Base-by-base conservation (phyloP, 2,113 vertebrate species). In the Pteronura brasiliensis region DNA sequence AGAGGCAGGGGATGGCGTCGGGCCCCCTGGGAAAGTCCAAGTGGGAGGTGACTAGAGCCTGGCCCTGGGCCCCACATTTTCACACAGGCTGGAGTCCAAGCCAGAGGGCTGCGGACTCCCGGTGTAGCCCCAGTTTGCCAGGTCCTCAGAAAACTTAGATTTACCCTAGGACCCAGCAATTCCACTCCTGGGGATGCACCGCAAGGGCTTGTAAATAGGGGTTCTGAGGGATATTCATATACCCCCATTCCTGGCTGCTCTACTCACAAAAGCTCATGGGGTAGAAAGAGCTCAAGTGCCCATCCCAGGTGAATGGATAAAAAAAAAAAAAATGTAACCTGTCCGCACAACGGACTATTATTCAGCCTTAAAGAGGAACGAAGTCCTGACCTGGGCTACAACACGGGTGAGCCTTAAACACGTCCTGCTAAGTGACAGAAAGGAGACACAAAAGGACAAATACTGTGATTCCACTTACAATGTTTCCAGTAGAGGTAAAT, bases 321-420 rank as follows among this genome's bases (percentile, higher is more conserved):
- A 44, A 29, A 39, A 21, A 34, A 44, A 29, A 39, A 11, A 4
- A 39, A 23, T 0, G 6, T 1, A n/a, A 23, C 7, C 7, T 14
- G 1, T 10, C 34, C 29, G 0, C 11, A 9, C 4, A 0, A 4
- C 0, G 34, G 27, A 52, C 2, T 36, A 18, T 4, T 8, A 72
- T 5, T 39, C 25, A 63, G 76, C 76, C n/a, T 2, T 11, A 6
- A 44, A 81, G 17, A 83, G 49, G 59, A 29, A 31, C 0, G 10
- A 14, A 29, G 25, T 5, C 1, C 39, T 3, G 36, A 31, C 3
- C 11, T 3, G 4, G 1, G 8, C 3, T 7, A 8, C 15, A 2
- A 7, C 10, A 25, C 0, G 15, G 27, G n/a, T 2, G 36, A 20
- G 6, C 25, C 34, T 23, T 7, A 80, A 25, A 15, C 31, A 72